A percentile compares a stretch with the other conserved stretches of the same genome.
Conservation (phyloP, 1,140 invertebrate genomes). For the Prorops nasuta region DNA sequence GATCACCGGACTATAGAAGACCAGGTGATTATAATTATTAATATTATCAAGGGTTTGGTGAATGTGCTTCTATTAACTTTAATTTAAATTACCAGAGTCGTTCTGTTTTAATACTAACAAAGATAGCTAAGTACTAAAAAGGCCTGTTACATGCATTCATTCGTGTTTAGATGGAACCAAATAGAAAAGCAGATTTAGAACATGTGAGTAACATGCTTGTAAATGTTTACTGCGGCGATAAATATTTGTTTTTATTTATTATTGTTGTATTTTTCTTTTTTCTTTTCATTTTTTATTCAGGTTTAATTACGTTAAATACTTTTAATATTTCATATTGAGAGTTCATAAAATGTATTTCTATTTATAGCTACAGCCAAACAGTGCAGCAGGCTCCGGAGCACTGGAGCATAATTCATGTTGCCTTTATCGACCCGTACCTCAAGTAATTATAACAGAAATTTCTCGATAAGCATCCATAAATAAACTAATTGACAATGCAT, state of each 20-base stretch:
- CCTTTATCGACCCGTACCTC: conserved; percentile 71
- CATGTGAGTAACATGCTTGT: conserved; percentile 64
- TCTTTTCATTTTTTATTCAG: conserved; percentile 13
- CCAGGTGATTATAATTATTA: conserved; percentile 75
- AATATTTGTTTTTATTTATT: conserved; percentile 4
- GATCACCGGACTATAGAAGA: conserved; percentile 97
- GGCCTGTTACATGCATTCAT: too few species aligned
- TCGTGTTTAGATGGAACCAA: conserved; percentile 71
- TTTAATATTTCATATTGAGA: neutral
- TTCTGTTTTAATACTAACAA: conserved; percentile 2
- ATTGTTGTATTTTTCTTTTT: conserved; percentile 16
- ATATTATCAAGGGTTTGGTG: neutral
- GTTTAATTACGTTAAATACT: conserved; percentile 5
- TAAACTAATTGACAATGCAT: neutral
- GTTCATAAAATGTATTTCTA: too few species aligned
- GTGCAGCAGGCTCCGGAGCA: conserved; percentile 91
- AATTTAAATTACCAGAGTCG: neutral
- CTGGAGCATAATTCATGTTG: conserved; percentile 94
- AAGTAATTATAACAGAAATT: conserved; percentile 56
- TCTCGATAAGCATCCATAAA: neutral
- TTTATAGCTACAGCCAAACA: conserved; percentile 81
- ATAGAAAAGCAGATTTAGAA: conserved; percentile 70
- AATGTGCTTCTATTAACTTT: conserved; percentile 2
- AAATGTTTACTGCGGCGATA: too few species aligned
- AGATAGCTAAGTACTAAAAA: neutral